A percentile compares a stretch with the other conserved stretches of the same genome.
Evolutionary conservation across 2,888 invertebrate genomes (phyloP).

Genomic region (Drosophila koepferae): DNA sequence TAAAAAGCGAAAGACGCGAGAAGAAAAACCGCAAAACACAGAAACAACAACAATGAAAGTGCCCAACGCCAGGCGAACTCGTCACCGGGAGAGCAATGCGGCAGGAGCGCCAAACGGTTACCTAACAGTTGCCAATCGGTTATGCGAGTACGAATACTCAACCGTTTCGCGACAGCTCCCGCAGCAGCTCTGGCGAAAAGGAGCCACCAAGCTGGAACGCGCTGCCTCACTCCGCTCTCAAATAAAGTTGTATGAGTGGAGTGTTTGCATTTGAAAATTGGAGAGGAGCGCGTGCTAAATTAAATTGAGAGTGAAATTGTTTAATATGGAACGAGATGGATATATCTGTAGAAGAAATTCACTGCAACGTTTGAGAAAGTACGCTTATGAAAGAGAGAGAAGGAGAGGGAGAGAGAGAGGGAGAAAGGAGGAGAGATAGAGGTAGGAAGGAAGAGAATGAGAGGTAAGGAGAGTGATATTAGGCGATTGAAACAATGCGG

Average conservation of each 20-base stretch:
- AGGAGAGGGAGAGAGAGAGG: background rate
- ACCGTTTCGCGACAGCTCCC: constrained; percentile 70
- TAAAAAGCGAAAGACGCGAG: constrained; percentile 28
- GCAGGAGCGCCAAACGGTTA: constrained; percentile 37
- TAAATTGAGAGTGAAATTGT: background rate
- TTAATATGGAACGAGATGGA: no score
- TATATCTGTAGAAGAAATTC: no score
- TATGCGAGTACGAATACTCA: constrained; percentile 39
- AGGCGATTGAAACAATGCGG: no score
- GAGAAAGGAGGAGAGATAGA: background rate
- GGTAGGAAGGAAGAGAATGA: background rate
- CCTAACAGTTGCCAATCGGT: constrained; percentile 58
- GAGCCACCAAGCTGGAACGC: constrained; percentile 61
- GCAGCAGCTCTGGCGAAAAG: constrained; percentile 51
- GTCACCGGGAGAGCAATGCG: constrained; percentile 26
- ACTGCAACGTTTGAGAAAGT: no score
- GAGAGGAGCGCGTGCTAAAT: constrained; percentile 37
- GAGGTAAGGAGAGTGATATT: background rate
- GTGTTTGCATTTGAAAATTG: background rate
- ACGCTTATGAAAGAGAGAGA: background rate
- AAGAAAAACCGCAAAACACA: constrained; percentile 31
- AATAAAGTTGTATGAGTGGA: background rate
- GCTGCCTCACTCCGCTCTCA: constrained; percentile 36
- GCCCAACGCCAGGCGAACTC: constrained; percentile 5
- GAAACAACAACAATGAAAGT: constrained; percentile 13